A percentile compares a stretch with the other conserved stretches of the same genome.
Conservation (phyloP, 2,888 invertebrate species). For the Ophioninae sp. region DNA sequence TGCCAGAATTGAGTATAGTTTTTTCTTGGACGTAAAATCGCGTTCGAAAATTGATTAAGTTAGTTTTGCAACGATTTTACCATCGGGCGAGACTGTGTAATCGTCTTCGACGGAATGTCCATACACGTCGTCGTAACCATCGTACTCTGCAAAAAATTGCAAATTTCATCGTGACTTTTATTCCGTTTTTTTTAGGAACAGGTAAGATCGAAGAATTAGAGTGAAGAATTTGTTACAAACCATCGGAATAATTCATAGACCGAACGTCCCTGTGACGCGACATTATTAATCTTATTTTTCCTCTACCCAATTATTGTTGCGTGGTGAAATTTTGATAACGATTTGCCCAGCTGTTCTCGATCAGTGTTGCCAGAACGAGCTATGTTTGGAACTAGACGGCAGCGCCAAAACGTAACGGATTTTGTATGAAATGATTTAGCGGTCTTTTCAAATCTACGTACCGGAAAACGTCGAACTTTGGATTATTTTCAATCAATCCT, state of each 20-base stretch:
- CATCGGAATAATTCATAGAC: slow-evolving; percentile 92
- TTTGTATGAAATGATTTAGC: too few species aligned
- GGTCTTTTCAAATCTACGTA: too few species aligned
- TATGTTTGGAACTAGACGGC: too few species aligned
- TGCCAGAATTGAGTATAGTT: too few species aligned
- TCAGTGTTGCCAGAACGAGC: background rate
- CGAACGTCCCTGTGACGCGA: slow-evolving; percentile 93
- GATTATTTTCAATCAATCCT: too few species aligned
- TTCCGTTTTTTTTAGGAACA: background rate
- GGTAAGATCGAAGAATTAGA: slow-evolving; percentile 19
- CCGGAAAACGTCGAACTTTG: too few species aligned
- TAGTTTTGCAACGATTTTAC: slow-evolving; percentile 76
- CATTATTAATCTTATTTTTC: slow-evolving; percentile 82
- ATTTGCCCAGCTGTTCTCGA: slow-evolving; percentile 15
- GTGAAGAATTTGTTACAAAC: slow-evolving; percentile 77
- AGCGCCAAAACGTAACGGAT: too few species aligned
- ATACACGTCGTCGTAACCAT: slow-evolving; percentile 94
- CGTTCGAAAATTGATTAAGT: background rate
- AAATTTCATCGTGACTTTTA: background rate
- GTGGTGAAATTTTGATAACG: slow-evolving; percentile 1
- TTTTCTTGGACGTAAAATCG: background rate
- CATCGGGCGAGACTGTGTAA: slow-evolving; percentile 94
- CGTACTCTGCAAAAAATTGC: slow-evolving; percentile 87
- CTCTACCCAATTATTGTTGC: background rate
- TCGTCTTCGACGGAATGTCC: slow-evolving; percentile 98